Conservation (phyloP, 2,888 invertebrate genomes). For the Epirrita christyi region DNA sequence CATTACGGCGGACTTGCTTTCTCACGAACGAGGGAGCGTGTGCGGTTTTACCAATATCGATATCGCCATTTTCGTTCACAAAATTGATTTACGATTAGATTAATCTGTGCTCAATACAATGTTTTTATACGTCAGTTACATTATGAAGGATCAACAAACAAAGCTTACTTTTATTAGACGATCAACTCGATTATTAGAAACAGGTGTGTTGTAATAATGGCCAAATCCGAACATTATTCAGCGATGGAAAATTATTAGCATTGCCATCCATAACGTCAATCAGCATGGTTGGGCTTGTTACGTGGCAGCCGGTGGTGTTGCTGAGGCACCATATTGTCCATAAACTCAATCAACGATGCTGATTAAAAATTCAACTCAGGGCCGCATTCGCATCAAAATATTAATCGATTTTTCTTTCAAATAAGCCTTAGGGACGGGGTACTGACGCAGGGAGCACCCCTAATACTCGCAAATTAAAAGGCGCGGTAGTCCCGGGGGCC, state of each 20-base stretch:
- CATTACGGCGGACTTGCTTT: slow-evolving; percentile 71
- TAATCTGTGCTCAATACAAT: slow-evolving; percentile 43
- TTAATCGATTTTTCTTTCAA: slow-evolving; percentile 38
- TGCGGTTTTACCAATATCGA: slow-evolving; percentile 65
- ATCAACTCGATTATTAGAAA: slow-evolving; percentile 23
- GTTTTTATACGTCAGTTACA: slow-evolving; percentile 44
- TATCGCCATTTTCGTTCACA: slow-evolving; percentile 61
- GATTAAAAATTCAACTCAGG: slow-evolving; percentile 66
- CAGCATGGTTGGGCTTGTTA: background rate
- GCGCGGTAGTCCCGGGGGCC: slow-evolving; percentile 70
- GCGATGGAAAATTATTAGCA: slow-evolving; percentile 7
- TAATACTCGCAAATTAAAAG: slow-evolving; percentile 84
- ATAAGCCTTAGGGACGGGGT: slow-evolving; percentile 37
- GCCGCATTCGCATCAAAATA: slow-evolving; percentile 46
- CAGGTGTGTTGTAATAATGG: slow-evolving; percentile 9
- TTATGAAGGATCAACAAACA: slow-evolving; percentile 33
- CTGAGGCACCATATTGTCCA: slow-evolving; percentile 46
- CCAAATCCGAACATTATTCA: background rate
- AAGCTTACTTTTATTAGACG: slow-evolving; percentile 33
- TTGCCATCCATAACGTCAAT: slow-evolving; percentile 1
- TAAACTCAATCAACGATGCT: slow-evolving; percentile 55
- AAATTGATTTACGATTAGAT: slow-evolving; percentile 67
- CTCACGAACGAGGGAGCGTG: slow-evolving; percentile 57
- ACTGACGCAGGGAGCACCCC: slow-evolving; percentile 61
- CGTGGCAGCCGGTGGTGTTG: slow-evolving; percentile 30